These are phyloP conservation scores for Eurypyga helias DNA, from an alignment of 2,113 vertebrate species.

Conservation along the genomic window DNA sequence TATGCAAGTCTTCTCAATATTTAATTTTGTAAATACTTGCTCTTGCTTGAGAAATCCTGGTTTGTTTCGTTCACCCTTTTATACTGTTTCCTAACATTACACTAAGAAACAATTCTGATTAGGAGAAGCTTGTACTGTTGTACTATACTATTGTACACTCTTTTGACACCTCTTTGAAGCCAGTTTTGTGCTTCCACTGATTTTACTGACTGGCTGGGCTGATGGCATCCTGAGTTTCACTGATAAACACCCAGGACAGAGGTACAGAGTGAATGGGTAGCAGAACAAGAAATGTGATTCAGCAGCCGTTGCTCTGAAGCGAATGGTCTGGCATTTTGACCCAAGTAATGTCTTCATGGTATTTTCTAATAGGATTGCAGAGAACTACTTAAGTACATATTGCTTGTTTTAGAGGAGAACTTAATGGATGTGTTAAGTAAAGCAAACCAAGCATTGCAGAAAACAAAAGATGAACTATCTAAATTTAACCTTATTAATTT, in stretches of 20 bases:
- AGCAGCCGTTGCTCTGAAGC: background rate
- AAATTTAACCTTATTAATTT: constrained; percentile 63
- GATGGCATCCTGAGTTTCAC: background rate
- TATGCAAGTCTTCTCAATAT: background rate
- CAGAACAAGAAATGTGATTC: background rate
- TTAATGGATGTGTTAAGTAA: background rate
- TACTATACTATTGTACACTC: background rate
- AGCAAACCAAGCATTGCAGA: background rate
- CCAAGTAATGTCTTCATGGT: background rate
- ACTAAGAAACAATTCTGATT: background rate
- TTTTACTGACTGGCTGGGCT: background rate
- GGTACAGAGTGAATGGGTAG: background rate
- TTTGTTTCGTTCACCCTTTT: background rate
- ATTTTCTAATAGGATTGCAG: background rate
- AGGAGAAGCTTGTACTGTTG: background rate
- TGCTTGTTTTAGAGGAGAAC: background rate
- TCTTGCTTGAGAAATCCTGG: background rate
- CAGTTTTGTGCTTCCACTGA: background rate
- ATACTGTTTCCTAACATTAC: background rate
- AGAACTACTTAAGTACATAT: background rate
- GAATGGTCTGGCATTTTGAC: background rate
- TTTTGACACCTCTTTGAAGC: background rate
- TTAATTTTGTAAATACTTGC: background rate
- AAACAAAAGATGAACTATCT: constrained; percentile 2
- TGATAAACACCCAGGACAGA: background rate